Base-by-base conservation (phyloP, 2,797 vertebrate species). In the Rhinogobio ventralis region DNA sequence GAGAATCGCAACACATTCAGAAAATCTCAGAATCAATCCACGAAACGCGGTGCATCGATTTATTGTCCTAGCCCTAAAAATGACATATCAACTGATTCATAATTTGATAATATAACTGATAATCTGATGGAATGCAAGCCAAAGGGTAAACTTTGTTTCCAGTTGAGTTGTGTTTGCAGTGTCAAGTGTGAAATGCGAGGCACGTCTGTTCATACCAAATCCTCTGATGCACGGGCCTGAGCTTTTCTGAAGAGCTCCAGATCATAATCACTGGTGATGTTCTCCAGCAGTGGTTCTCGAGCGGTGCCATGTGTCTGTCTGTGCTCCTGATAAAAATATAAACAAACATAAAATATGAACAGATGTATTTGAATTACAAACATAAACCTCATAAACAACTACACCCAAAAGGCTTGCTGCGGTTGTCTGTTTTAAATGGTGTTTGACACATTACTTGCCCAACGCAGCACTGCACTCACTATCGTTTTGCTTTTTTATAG, bases 251-350 rank as follows among this genome's bases (percentile, higher is more conserved):
- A 97, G 72, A 97, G 95, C 91, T 97, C 96, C 15, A 97, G 93
- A 91, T 97, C 96, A 78, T 96, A 97, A 87, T 97, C 96, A 19
- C 96, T 97, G 0, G 96, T 97, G 92, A 97, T 95, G 93, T 96
- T 96, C 87, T 97, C 96, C 85, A 97, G 91, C 0, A 97, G 95
- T n/a, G 96, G 96, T 71, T 97, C 96, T 88, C 96, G 91, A 0
- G 94, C 95, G 77, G 93, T 96, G 85, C 96, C 96, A 5, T 97
- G 96, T 42, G 93, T 95, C 87, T 97, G 96, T 11, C 96, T 93
- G 88, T 97, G 96, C 83, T 97, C 96, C 96, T 97, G 86, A 1
- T 5, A 19, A 5, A 49, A 73, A 83, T 80, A 10, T 30, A 0
- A 25, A 25, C 19, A 51, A n/a, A 19, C 23, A 66, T 7, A 5